A percentile compares a stretch with the other conserved stretches of the same genome.
Evolutionary conservation across 2,888 invertebrate species (phyloP).

Genomic region (Didymodactylos carnosus): DNA sequence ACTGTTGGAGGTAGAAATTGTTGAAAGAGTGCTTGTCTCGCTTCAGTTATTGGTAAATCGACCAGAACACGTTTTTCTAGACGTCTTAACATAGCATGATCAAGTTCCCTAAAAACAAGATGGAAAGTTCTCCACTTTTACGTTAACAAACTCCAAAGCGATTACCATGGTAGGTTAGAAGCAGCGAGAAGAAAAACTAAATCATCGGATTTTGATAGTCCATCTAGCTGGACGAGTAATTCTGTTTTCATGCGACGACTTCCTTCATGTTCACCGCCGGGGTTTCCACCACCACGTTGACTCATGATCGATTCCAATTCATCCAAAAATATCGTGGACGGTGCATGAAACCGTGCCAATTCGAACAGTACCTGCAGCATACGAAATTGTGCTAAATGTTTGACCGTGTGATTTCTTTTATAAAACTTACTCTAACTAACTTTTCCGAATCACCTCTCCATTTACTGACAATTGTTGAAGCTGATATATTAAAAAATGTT

Average conservation of each 20-base stretch:
- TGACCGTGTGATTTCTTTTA: neutral
- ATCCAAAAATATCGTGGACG: conserved; percentile 74
- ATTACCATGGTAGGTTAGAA: conserved; percentile 71
- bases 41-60: conserved; percentile 49
- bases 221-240: conserved; percentile 65
- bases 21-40: conserved; percentile 50
- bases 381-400: conserved; percentile 39
- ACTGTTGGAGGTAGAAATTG: conserved; percentile 34
- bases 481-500: conserved; percentile 73
- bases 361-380: conserved; percentile 74
- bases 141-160: neutral
- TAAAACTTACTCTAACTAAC: conserved; percentile 54
- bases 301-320: conserved; percentile 69
- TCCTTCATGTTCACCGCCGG: conserved; percentile 56
- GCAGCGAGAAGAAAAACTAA: conserved; percentile 59
- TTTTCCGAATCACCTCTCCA: conserved; percentile 91
- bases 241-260: conserved; percentile 69
- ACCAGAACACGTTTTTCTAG: conserved; percentile 67
- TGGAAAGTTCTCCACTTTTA: neutral
- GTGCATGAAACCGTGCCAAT: conserved; percentile 60
- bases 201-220: conserved; percentile 45
- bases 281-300: conserved; percentile 31
- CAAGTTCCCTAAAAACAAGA: conserved; percentile 50
- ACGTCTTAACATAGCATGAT: conserved; percentile 62
- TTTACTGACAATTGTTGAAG: conserved; percentile 72